A percentile compares a stretch with the other conserved stretches of the same genome.
These are phyloP conservation scores for Seira musarum DNA, from an alignment of 2,888 invertebrate species.

Conservation along the genomic window DNA sequence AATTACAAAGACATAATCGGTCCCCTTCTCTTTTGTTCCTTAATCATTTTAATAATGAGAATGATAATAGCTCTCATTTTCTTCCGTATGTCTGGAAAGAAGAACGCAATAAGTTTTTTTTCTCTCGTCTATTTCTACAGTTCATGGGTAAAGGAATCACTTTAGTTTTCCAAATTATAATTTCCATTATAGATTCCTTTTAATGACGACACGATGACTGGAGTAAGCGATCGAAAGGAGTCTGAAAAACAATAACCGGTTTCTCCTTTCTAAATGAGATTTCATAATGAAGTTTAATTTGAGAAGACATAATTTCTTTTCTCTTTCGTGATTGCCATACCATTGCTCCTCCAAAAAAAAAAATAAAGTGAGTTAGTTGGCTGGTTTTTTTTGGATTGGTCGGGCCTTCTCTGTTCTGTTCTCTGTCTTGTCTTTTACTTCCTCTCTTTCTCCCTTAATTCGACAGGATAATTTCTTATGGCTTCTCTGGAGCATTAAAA, in stretches of 20 bases:
- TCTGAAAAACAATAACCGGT: conserved; percentile 19
- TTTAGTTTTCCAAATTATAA: conserved; percentile 7
- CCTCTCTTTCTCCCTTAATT: conserved; percentile 20
- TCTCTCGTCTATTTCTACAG: background rate
- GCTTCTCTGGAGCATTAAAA: conserved; percentile 20
- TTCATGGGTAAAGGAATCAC: background rate
- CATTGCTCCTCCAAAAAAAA: conserved; percentile 8
- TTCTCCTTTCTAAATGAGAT: conserved; percentile 16
- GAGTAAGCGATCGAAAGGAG: conserved; percentile 1
- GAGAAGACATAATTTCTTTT: conserved; percentile 26
- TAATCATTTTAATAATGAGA: conserved; percentile 45
- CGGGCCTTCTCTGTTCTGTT: conserved; percentile 5
- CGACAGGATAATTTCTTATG: conserved; percentile 22
- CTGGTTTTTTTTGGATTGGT: too few relatives aligned
- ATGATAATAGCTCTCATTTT: conserved; percentile 54
- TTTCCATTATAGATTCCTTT: conserved; percentile 6
- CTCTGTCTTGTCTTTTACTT: conserved; percentile 34
- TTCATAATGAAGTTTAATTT: conserved; percentile 54
- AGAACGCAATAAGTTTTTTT: background rate
- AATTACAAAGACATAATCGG: conserved; percentile 4
- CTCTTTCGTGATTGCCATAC: conserved; percentile 12
- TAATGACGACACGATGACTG: conserved; percentile 18
- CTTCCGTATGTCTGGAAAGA: conserved; percentile 2
- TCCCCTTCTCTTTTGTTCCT: conserved; percentile 7
- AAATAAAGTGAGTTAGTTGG: conserved; percentile 24